A percentile compares a stretch with the other conserved stretches of the same genome.
These are phyloP conservation scores for Neosalanx taihuensis DNA, from an alignment of 2,797 vertebrate genomes.

Conservation along the genomic window DNA sequence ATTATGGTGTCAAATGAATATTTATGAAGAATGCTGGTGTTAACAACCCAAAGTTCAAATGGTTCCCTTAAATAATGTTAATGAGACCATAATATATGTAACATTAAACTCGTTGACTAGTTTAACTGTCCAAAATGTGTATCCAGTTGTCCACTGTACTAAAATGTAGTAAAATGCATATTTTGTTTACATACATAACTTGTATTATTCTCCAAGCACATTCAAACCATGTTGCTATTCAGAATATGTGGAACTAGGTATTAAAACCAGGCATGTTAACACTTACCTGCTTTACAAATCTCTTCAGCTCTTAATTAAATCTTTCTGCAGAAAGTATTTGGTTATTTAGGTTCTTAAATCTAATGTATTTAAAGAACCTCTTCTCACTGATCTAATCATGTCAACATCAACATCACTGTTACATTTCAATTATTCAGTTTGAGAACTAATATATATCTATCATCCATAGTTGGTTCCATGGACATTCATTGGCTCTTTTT, in stretches of 20 bases:
- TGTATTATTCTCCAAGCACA: background rate
- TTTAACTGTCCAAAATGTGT: background rate
- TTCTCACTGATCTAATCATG: background rate
- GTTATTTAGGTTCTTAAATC: constrained; percentile 9
- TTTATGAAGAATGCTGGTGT: constrained; percentile 8
- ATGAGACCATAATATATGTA: background rate
- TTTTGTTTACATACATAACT: background rate
- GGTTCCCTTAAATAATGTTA: background rate
- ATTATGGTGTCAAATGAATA: constrained; percentile 9
- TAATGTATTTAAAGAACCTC: background rate
- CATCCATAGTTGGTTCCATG: background rate
- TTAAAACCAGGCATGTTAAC: constrained; percentile 29
- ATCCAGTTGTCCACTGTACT: background rate
- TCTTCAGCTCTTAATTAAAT: background rate
- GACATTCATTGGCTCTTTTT: background rate
- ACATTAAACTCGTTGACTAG: background rate
- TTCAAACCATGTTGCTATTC: constrained; percentile 9
- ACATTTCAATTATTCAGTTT: background rate
- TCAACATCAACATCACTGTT: background rate
- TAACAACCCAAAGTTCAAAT: background rate
- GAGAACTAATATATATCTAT: background rate
- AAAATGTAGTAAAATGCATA: background rate
- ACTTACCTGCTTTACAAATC: constrained; percentile 9
- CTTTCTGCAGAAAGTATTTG: background rate
- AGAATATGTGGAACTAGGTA: constrained; percentile 10